A percentile compares a stretch with the other conserved stretches of the same genome.
These are phyloP conservation scores for Loriculus beryllinus DNA, from an alignment of 2,797 vertebrate genomes.

Conservation along the genomic window DNA sequence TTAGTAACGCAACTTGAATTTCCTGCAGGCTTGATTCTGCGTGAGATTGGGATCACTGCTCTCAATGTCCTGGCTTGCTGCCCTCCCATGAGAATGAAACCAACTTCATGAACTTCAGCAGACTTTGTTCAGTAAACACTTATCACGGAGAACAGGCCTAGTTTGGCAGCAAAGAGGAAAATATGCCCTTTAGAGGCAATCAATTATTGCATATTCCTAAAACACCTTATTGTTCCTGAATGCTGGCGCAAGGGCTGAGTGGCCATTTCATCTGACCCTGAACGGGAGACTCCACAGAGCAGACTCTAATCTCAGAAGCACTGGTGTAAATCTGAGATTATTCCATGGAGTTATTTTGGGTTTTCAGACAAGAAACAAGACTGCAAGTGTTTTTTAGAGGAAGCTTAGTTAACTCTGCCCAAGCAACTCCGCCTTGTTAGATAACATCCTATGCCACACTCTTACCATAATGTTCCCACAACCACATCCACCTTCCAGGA, in stretches of 20 bases:
- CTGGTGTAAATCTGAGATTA: background rate
- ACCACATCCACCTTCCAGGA: background rate
- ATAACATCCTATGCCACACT: background rate
- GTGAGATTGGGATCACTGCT: slow-evolving; percentile 18
- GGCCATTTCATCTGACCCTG: background rate
- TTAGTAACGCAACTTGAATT: background rate
- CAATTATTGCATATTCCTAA: background rate
- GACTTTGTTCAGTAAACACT: slow-evolving; percentile 46
- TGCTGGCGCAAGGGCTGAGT: background rate
- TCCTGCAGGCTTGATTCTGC: slow-evolving; percentile 24
- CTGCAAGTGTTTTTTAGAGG: background rate
- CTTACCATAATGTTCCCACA: background rate
- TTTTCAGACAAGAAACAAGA: background rate
- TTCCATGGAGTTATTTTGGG: background rate
- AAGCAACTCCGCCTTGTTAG: background rate
- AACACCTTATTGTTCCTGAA: slow-evolving; percentile 54
- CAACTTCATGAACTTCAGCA: background rate
- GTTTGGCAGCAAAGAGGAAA: slow-evolving; percentile 43
- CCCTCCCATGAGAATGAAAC: slow-evolving; percentile 24
- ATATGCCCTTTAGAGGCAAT: slow-evolving; percentile 51
- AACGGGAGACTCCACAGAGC: background rate
- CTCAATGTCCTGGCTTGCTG: slow-evolving; percentile 37
- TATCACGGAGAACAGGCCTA: slow-evolving; percentile 37
- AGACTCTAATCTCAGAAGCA: slow-evolving; percentile 17
- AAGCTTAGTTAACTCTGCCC: background rate